Base-by-base conservation (phyloP, 2,113 vertebrate species). In the Dromas ardeola region DNA sequence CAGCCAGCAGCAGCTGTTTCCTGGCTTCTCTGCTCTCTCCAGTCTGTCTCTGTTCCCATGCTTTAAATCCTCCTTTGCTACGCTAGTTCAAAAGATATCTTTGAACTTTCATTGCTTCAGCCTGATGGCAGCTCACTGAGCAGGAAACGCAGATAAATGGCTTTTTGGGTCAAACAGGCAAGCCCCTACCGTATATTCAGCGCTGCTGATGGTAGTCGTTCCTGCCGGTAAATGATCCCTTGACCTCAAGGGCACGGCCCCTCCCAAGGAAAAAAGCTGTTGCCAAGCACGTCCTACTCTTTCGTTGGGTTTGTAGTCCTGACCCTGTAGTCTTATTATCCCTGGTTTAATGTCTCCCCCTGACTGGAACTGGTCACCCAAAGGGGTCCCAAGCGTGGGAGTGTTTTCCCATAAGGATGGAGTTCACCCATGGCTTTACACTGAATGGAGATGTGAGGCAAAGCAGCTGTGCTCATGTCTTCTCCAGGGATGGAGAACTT, bases 111-210 rank as follows among this genome's bases (percentile, higher is more conserved):
- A 61, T 80, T 71, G 81, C 88, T 90, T 91, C 69, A 93, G 50
- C 38, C 90, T 36, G 32, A 87, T 95, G 94, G 90, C 56, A 90
- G 95, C 87, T 90, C 93, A 67, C 79, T 83, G 50, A 90, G 91
- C 96, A 97, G 98, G 96, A 98, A 98, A 92, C 15, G 15, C 47
- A 93, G 79, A 95, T 88, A 93, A 95, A 90, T 87, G 77, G 30
- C 63, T 81, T 85, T 93, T 93, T 58, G 52, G 93, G 90, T 96
- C 93, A 96, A 80, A 80, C 16, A 73, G 78, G n/a, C 56, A 34
- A 86, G 82, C 21, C 32, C 79, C 20, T 59, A 26, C 78, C 3
- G 0, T 93, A 82, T 69, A 70, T 95, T 94, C 77, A 81, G 65
- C 1, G 4, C 59, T 43, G 55, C 74, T 94, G 91, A 90, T 97